phyloP scores from a whole-genome alignment of 2,113 vertebrate genomes.

The Hipposideros armiger region DNA sequence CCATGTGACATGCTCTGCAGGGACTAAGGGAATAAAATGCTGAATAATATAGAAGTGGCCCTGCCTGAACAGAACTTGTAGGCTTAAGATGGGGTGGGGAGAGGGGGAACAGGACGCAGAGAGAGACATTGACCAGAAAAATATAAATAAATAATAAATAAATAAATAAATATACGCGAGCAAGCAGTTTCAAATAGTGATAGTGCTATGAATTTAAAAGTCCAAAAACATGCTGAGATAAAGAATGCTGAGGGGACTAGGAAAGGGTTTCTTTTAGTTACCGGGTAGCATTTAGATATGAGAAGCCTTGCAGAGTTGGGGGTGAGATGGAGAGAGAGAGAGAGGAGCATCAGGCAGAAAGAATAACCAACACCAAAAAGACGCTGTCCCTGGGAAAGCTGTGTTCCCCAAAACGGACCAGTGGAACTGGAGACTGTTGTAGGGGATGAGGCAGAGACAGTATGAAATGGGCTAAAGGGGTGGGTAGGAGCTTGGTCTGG shows the following conservation, averaged over 20 bases:
- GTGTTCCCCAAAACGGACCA: not conserved
- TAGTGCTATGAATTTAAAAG: not conserved
- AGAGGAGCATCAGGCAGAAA: not conserved
- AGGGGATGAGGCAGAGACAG: not conserved
- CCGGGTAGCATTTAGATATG: not conserved
- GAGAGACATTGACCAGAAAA: not conserved
- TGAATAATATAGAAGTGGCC: fast-evolving
- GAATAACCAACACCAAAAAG: not conserved
- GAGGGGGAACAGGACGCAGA: not conserved
- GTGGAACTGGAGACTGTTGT: not conserved
- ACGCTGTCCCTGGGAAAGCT: fast-evolving
- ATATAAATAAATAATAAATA: not conserved
- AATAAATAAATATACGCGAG: not conserved
- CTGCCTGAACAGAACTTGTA: no score
- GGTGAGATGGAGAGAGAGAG: not conserved
- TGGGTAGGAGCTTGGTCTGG: not conserved
- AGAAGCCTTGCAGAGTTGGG: not conserved
- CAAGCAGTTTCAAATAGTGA: not conserved
- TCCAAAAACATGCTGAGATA: not conserved
- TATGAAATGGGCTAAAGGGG: not conserved
- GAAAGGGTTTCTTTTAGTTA: not conserved
- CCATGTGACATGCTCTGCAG: not conserved
- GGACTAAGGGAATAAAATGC: not conserved
- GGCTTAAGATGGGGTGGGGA: not conserved
- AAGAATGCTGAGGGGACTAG: not conserved